Evolutionary conservation across 1,140 invertebrate species (phyloP).

Genomic region (Chrysoperla carnea): DNA sequence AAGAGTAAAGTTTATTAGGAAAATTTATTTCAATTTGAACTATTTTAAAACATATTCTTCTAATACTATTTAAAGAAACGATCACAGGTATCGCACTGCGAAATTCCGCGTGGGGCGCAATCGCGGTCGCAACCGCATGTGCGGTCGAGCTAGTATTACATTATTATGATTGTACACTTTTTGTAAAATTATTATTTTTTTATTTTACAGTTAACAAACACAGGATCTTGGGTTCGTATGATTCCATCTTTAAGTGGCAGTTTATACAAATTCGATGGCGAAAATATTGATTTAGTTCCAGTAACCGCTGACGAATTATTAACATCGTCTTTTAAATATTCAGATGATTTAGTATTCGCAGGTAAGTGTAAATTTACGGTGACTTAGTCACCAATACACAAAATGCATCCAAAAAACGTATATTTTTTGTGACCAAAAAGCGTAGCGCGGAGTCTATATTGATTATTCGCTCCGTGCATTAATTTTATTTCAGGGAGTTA

Average conservation of each 20-base stretch:
- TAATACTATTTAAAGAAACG: too few species aligned
- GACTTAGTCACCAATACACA: too few species aligned
- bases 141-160: too few species aligned
- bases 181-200: constrained; percentile 1
- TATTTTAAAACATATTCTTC: too few species aligned
- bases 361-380: constrained; percentile 37
- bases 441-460: neutral
- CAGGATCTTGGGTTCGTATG: constrained; percentile 69
- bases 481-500: too few species aligned
- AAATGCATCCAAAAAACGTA: neutral
- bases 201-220: constrained; percentile 51
- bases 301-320: constrained; percentile 72
- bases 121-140: too few species aligned
- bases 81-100: too few species aligned
- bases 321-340: constrained; percentile 65
- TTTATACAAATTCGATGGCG: constrained; percentile 81
- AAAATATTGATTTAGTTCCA: constrained; percentile 69
- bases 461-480: neutral
- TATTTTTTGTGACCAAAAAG: neutral
- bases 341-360: constrained; percentile 72
- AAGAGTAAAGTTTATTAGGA: too few species aligned
- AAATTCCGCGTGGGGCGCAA: too few species aligned
- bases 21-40: too few species aligned
- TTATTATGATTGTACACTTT: too few species aligned
- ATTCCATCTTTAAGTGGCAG: constrained; percentile 83